Evolutionary conservation across 2,797 vertebrate genomes (phyloP), one percentile per base, ranked within the genome.

Genomic region (Neosalanx taihuensis): DNA sequence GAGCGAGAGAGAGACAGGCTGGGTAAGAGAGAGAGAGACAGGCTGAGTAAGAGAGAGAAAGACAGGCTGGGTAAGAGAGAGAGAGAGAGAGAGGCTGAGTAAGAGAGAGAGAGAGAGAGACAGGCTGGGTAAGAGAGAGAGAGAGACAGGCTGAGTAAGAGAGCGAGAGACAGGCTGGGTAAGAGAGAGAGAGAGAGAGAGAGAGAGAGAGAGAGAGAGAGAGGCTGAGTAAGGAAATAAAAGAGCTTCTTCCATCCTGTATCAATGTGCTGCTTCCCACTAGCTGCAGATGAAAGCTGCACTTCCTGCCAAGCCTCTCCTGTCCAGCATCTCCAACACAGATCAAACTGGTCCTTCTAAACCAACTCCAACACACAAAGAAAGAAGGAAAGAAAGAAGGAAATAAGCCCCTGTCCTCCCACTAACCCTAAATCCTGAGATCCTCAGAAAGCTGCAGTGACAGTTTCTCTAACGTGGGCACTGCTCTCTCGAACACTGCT

Each of bases 361-460:
- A 88, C 83, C 79, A 80, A 84, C 84, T 82, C 74, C 80, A 84
- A 15, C 46, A 67, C 65, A 67, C n/a, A 67, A 26, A 53, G 23
- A 77, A 81, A 83, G 80, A 78, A 80, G 78, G 80, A 79, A 75
- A 67, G 83, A 79, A 84, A 81, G 82, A 77, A 71, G 65, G 72
- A 82, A 86, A 89, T 87, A 91, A 92, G 86, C 91, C 90, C 80
- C 86, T 89, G 89, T 89, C 90, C 86, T 85, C 89, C 89, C 89
- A 90, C 91, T 86, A 86, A 86, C 81, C 80, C 89, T 92, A 92
- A 93, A 92, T 93, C 90, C 90, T 92, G 83, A 89, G 92, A 92
- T 91, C 90, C 89, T 92, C 88, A 87, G 84, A 90, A 89, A 85
- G 84, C 84, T 86, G 79, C 78, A 85, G 72, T 65, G 89, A 83